Percentiles rank a stretch among this genome's conserved stretches.
Conservation (phyloP, 2,888 invertebrate species). For the Thysanoteuthis rhombus region DNA sequence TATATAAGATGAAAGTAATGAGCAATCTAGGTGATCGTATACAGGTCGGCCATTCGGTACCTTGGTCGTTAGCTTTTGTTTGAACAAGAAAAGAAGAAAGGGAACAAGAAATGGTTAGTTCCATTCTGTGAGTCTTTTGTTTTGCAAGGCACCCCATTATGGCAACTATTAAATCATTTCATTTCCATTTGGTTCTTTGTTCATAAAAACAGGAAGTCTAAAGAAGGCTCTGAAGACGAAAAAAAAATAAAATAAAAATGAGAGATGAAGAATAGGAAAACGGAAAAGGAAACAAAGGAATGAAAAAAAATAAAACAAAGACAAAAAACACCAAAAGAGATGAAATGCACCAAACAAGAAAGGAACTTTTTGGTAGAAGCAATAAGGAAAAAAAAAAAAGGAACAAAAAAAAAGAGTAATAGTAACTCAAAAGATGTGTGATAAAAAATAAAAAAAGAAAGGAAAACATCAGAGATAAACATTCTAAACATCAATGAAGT, state of each 20-base stretch:
- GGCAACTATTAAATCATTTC: neutral
- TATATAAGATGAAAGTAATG: no score
- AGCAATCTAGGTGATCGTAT: neutral
- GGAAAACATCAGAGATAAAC: neutral
- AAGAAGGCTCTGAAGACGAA: neutral
- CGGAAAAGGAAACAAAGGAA: neutral
- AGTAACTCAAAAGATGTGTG: neutral
- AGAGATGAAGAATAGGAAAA: neutral
- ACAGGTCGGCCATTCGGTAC: neutral
- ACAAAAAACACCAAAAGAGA: neutral
- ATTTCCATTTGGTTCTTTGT: neutral
- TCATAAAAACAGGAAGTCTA: neutral
- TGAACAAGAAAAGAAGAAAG: neutral
- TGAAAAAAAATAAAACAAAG: neutral
- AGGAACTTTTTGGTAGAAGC: neutral
- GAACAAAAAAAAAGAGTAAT: neutral
- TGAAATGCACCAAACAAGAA: neutral
- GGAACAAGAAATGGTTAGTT: neutral
- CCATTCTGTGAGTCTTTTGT: conserved; percentile 12
- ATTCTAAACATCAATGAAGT: neutral
- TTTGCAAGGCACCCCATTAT: neutral
- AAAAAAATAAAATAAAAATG: neutral
- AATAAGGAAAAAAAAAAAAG: neutral
- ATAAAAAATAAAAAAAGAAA: no score
- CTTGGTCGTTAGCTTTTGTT: neutral